Percentiles rank a stretch among this genome's conserved stretches.
Evolutionary conservation across 2,888 invertebrate species (phyloP).

Genomic region (Caenorhabditis afra): DNA sequence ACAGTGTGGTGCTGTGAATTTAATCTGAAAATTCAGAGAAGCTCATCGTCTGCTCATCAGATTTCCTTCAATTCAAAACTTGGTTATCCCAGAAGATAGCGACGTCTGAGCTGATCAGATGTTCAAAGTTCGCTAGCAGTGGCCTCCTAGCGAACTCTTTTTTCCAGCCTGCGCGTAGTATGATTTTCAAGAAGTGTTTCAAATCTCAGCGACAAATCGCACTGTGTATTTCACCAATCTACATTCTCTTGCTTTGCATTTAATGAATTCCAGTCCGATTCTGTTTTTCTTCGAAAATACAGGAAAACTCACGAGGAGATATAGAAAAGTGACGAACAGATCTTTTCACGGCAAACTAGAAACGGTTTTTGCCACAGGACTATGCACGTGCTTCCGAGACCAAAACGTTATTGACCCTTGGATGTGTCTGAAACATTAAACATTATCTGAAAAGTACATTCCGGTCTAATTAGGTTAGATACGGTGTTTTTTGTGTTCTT

Average conservation of each 20-base stretch:
- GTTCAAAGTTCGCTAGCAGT: neutral
- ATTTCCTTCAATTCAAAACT: no score
- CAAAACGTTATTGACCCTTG: no score
- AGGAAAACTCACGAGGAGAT: constrained; percentile 33
- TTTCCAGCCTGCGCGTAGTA: constrained; percentile 1
- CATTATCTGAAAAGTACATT: no score
- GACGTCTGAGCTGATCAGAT: no score
- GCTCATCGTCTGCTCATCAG: no score
- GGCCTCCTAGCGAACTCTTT: no score
- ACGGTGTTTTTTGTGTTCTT: neutral
- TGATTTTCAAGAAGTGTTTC: constrained; percentile 34
- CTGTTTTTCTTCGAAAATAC: neutral
- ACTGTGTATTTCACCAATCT: constrained; percentile 36
- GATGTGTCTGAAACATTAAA: no score
- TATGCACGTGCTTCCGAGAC: constrained; percentile 14
- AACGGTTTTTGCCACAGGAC: constrained; percentile 16
- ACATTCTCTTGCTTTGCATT: constrained; percentile 21
- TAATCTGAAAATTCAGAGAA: no score
- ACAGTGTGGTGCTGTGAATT: no score
- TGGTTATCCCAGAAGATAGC: no score
- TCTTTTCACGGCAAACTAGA: neutral
- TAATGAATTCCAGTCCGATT: constrained; percentile 34
- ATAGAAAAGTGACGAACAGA: neutral
- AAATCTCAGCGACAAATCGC: constrained; percentile 29
- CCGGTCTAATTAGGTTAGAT: no score